Conservation (phyloP, 92 coral and sea anemone species). For the Porites lobata region DNA sequence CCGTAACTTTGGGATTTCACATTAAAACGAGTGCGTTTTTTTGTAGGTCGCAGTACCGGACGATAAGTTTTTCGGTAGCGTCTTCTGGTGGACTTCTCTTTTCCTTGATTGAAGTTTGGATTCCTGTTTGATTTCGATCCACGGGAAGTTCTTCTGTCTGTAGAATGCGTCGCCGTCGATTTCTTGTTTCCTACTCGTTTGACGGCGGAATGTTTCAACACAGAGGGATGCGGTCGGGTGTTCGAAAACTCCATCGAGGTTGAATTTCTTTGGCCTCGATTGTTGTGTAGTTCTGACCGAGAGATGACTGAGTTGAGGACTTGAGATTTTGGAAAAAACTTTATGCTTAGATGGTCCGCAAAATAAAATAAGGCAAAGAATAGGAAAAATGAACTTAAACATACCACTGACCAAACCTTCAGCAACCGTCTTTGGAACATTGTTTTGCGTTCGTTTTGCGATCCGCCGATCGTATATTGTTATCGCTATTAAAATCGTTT, state of each 20-base stretch:
- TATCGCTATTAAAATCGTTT: too few relatives aligned
- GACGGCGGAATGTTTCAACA: neutral
- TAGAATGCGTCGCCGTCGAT: neutral
- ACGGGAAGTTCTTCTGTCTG: neutral
- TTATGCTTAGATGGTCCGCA: neutral
- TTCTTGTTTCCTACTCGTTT: neutral
- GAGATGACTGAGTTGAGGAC: too few relatives aligned
- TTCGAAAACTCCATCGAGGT: neutral
- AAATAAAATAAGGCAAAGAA: neutral
- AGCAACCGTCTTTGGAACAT: neutral
- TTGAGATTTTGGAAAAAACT: neutral
- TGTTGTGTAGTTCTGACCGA: too few relatives aligned
- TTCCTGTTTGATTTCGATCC: neutral
- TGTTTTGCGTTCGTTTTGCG: neutral
- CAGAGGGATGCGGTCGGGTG: neutral
- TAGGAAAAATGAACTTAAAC: neutral
- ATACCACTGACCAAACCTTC: neutral
- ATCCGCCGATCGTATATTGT: neutral
- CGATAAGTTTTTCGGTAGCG: too few relatives aligned
- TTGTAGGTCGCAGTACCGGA: too few relatives aligned
- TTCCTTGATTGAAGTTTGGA: too few relatives aligned
- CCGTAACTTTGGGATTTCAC: too few relatives aligned
- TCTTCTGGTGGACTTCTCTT: too few relatives aligned
- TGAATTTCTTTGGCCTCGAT: neutral
- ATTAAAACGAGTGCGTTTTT: too few relatives aligned